Evolutionary conservation across 2,888 invertebrate genomes (phyloP), one percentile per base, ranked within the genome.

Genomic region (Mellilla xanthometata): DNA sequence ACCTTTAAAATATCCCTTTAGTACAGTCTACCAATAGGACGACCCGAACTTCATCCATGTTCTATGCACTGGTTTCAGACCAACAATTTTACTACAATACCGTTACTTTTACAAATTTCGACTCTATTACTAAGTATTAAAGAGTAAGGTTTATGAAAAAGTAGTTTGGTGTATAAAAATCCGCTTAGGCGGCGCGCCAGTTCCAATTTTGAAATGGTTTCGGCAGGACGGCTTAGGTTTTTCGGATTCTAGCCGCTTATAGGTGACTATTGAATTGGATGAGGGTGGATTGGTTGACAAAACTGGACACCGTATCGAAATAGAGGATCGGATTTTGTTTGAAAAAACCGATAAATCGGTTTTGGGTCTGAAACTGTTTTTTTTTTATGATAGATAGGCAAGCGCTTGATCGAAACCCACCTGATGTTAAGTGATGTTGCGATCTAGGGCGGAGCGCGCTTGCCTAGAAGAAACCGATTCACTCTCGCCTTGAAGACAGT

Each of bases 161-260:
- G 10, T 34, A 62, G 36, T 66, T 57, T 71, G 44, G 36, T 51
- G 50, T 49, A 64, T 67, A 74, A 69, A 78, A 82, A 82, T 81
- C 81, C 79, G 76, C 76, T 82, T 77, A 79, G 72, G 62, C 71
- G 68, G 66, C 70, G 69, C 68, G 72, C 77, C 69, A 67, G 72
- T 80, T 82, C 72, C 79, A 81, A 83, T 81, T 84, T 81, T 76
- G 72, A 80, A 82, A 81, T 81, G 75, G 76, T 78, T 81, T 77
- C 70, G 70, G 74, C 65, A 65, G 68, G 73, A 74, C 60, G 62
- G 68, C 62, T 56, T 53, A 53, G 69, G 74, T 69, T 71, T 76
- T 55, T 54, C 48, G 62, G 45, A 56, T 62, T 53, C 59, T 54
- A 26, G 43, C n/a, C 26, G 34, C 41, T 44, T 52, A 43, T 39